Base-by-base conservation (phyloP, 37 sponge, comb jelly and placozoan species). In the Aplysina aerophoba region DNA sequence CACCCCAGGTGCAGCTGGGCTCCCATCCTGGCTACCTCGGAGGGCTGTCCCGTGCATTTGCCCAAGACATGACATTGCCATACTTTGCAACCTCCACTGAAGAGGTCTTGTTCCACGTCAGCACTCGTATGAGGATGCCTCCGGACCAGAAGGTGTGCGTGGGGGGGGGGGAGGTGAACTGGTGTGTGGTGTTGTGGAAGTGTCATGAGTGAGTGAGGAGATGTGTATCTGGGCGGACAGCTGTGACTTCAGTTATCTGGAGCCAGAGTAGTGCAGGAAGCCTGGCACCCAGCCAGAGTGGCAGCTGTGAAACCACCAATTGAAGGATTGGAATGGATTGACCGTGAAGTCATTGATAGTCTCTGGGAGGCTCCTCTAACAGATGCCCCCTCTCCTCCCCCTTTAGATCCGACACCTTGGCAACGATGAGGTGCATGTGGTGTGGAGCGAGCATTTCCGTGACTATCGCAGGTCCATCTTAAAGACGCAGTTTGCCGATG, bases 381-480 rank as follows among this genome's bases (percentile, higher is more conserved):
- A 44, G 50, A 3, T 8, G 6, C 8, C 50, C 50, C 50, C 50
- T 8, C 50, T 8, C 50, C 50, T 8, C 27, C 27, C 61, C 39
- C 75, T 20, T 15, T 79, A 97, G 97, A 84, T 97, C 1, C 89
- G 93, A 1, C 98, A 97, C 54, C 83, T 97, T 65, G 99, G 99
- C 27, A 99, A 99, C 81, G 99, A 99, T 83, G 94, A 97, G 62
- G 90, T 99, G 14, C 94, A 91, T 67, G 88, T 99, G 35, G 92
- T 99, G 40, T 99, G 99, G 99, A 96, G 97, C 66, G 96, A 97
- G 86, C 99, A 99, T 90, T 94, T 88, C 82, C 86, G 98, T 36
- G 99, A 97, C 73, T 97, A 95, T 55, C 81, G 94, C 28, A 73
- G 92, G 1, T 89, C 90, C 80, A 92, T 91, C 41, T 93, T 99